These are phyloP conservation scores for Hapalemur alaotrensis DNA, from an alignment of 2,797 vertebrate species.

Conservation along the genomic window DNA sequence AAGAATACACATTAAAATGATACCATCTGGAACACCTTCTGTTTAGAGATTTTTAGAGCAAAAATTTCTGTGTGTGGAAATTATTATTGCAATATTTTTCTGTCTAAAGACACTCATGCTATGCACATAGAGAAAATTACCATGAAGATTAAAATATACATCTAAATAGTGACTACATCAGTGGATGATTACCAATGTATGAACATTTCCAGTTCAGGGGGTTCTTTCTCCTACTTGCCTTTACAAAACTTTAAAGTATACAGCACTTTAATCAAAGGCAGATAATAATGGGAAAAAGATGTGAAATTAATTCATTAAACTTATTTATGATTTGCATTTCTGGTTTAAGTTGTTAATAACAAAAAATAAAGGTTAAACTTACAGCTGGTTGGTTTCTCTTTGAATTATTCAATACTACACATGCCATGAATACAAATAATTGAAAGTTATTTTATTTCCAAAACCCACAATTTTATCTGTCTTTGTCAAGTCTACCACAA, in stretches of 20 bases:
- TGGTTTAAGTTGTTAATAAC: background rate
- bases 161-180: slow-evolving; percentile 34
- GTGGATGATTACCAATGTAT: slow-evolving; percentile 35
- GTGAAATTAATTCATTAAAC: slow-evolving; percentile 53
- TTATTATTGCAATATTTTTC: slow-evolving; percentile 70
- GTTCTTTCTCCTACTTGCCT: background rate
- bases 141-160: slow-evolving; percentile 15
- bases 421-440: background rate
- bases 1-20: slow-evolving; percentile 24
- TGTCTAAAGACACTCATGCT: slow-evolving; percentile 54
- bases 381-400: background rate
- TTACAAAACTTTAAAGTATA: slow-evolving; percentile 32
- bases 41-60: slow-evolving; percentile 66
- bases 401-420: background rate
- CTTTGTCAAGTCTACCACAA: slow-evolving; percentile 8
- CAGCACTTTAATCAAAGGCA: slow-evolving; percentile 50
- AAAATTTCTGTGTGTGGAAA: slow-evolving; percentile 63
- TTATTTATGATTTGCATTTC: slow-evolving; percentile 37
- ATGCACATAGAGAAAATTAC: slow-evolving; percentile 50
- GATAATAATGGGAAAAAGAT: background rate
- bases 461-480: slow-evolving; percentile 46
- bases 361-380: slow-evolving; percentile 42
- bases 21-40: slow-evolving; percentile 79
- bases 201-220: background rate
- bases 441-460: slow-evolving; percentile 42